Evolutionary conservation across 1,140 invertebrate species (phyloP).

Genomic region (Dreissena polymorpha): DNA sequence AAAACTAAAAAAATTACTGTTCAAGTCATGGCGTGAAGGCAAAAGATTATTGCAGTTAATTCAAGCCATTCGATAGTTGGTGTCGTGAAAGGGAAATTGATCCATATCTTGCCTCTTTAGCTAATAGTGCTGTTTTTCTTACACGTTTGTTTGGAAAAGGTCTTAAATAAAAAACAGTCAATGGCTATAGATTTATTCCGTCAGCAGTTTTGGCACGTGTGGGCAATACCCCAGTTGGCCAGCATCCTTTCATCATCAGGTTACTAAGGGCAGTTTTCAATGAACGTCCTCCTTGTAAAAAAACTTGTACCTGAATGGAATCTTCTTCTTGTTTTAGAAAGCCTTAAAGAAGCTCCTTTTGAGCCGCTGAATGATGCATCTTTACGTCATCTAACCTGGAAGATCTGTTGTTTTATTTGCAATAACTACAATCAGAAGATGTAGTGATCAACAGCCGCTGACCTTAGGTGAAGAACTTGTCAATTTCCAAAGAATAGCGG

Average conservation of each 20-base stretch:
- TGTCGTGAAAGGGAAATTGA: conserved; percentile 6
- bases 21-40: conserved; percentile 4
- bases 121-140: conserved; percentile 24
- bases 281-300: conserved; percentile 21
- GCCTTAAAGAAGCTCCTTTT: conserved; percentile 20
- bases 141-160: background rate
- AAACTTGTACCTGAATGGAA: conserved; percentile 43
- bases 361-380: conserved; percentile 7
- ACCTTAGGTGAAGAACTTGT: conserved; percentile 44
- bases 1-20: background rate
- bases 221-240: background rate
- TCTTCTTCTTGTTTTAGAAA: conserved; percentile 40
- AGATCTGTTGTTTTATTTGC: conserved; percentile 12
- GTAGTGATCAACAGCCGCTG: conserved; percentile 52
- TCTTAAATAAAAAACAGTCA: conserved; percentile 6
- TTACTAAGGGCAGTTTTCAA: conserved; percentile 23
- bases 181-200: conserved; percentile 29
- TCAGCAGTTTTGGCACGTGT: background rate
- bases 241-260: conserved; percentile 1
- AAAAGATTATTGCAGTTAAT: conserved; percentile 18
- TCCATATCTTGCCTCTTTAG: conserved; percentile 14
- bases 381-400: conserved; percentile 15
- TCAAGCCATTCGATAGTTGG: no score
- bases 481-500: conserved; percentile 44
- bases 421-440: conserved; percentile 36